Base-by-base conservation (phyloP, 2,888 invertebrate genomes). In the Drosophila meridiana region DNA sequence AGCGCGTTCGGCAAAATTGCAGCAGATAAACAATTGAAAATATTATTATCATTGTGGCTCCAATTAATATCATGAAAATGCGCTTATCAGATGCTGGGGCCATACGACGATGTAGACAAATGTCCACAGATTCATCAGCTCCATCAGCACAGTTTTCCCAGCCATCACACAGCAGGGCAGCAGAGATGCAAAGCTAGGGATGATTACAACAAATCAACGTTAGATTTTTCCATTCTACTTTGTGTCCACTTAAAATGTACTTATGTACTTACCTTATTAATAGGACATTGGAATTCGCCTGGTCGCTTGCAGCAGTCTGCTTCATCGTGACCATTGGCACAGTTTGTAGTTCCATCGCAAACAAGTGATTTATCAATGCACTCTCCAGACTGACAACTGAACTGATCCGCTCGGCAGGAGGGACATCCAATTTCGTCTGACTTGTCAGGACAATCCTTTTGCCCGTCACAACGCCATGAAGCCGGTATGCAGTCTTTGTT, bases 101-200 rank as follows among this genome's bases (percentile, higher is more conserved):
- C 78, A 90, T 94, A 74, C 94, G 93, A 8, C 94, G 93, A 57
- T 92, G 88, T 1, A 94, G 93, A 86, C 97, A 97, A 4, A 95
- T 94, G 2, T 95, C 94, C 2, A 95, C 94, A 7, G 95, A 94
- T 92, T 98, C 98, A 91, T 98, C 97, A 0, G 96, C 95, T 1
- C 96, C 97, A 93, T 97, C 97, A 1, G 95, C 95, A 91, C 98
- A 98, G 91, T 97, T 95, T 11, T 95, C 95, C 92, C 95, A 95
- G 0, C 96, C 96, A 92, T 98, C 97, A 87, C 98, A 98, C 1
- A 97, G 93, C 8, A 95, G 92, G 0, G 94, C 93, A 3, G 95
- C 93, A 0, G 96, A 94, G 28, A 97, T 95, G 83, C 97, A 97
- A 0, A 96, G 86, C 92, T 92, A 8, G 4, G 59, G 34, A 20